phyloP scores from a whole-genome alignment of 2,888 invertebrate genomes.

The Coleophora flavipennella region DNA sequence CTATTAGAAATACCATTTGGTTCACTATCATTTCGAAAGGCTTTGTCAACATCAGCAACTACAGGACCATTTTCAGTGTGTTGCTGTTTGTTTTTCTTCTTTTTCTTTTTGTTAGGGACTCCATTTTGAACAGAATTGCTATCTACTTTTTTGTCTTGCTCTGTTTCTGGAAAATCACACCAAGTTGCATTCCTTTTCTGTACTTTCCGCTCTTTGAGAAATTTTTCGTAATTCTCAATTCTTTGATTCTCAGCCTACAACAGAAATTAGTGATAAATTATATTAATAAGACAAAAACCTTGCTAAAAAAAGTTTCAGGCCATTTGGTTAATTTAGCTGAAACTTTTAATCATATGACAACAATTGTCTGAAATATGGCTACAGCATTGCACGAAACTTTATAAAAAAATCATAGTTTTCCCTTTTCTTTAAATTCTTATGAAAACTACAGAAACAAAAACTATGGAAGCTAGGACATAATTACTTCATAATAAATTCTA shows the following conservation, averaged over 20 bases:
- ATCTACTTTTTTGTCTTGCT: conserved; percentile 9
- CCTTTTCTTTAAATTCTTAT: no score
- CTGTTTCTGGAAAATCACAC: conserved; percentile 69
- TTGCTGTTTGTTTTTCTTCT: conserved; percentile 7
- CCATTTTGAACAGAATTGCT: neutral
- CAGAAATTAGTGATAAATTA: neutral
- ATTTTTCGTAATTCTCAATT: conserved; percentile 64
- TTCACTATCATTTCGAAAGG: neutral
- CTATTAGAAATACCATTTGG: neutral
- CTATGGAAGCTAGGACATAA: no score
- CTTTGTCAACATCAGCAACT: neutral
- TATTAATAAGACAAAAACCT: no score
- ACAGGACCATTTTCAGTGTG: neutral
- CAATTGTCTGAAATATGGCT: no score
- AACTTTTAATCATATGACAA: no score
- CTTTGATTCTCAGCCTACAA: conserved; percentile 63
- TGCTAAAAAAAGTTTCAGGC: no score
- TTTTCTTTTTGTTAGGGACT: conserved; percentile 2
- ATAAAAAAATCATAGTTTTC: no score
- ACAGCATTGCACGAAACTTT: no score
- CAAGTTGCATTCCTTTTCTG: conserved; percentile 61
- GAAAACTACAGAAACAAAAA: no score
- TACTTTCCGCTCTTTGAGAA: conserved; percentile 61
- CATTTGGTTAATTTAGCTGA: no score
- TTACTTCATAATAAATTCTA: no score